phyloP scores from a whole-genome alignment of 92 coral and sea anemone genomes.

The Parazoanthus darwini region DNA sequence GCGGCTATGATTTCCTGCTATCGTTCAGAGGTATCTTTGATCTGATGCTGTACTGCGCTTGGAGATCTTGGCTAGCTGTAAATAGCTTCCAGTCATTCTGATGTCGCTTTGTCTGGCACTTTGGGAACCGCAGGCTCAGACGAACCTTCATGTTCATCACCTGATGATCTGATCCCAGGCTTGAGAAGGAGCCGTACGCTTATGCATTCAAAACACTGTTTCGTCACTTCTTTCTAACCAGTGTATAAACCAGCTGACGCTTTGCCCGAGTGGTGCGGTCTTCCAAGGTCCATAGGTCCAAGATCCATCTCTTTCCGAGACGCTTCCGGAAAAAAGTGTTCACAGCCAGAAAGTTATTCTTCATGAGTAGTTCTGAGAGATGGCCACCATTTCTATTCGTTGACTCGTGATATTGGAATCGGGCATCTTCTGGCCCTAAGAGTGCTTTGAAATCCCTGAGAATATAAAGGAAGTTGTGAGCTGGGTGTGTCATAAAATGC shows the following conservation, averaged over 20 bases:
- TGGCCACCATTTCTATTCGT: constrained; percentile 52
- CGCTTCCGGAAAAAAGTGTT: constrained; percentile 49
- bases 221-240: constrained; percentile 53
- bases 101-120: neutral
- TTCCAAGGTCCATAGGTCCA: neutral
- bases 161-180: constrained; percentile 55
- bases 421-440: neutral
- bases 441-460: neutral
- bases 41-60: neutral
- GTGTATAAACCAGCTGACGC: constrained; percentile 44
- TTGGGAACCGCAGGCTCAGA: neutral
- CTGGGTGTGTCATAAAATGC: neutral
- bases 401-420: constrained; percentile 31
- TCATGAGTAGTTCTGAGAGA: constrained; percentile 32
- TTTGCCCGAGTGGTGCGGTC: constrained; percentile 16
- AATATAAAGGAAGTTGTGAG: neutral
- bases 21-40: neutral
- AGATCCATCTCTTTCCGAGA: constrained; percentile 48
- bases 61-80: constrained; percentile 1
- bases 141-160: constrained; percentile 19
- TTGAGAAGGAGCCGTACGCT: constrained; percentile 43
- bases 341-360: constrained; percentile 33
- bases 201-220: constrained; percentile 49
- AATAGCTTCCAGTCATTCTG: neutral
- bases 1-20: neutral